Percentiles rank a stretch among this genome's conserved stretches.
Conservation (phyloP, 2,113 vertebrate species). For the Enhydra lutris region DNA sequence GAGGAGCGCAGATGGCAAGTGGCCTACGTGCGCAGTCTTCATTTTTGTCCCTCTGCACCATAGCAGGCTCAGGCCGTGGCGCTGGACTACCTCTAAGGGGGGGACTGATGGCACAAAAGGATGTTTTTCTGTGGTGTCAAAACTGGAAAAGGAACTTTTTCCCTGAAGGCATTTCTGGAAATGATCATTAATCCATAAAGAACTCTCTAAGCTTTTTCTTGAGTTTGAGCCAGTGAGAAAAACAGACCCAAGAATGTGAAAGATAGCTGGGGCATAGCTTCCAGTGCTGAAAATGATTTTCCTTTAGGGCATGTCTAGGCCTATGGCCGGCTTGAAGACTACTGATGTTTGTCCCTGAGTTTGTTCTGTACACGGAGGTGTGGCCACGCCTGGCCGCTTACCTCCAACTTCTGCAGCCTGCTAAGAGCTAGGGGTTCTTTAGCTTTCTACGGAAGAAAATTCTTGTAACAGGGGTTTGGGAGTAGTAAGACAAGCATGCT, state of each 20-base stretch:
- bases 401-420: conserved; percentile 21
- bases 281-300: not conserved
- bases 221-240: conserved; percentile 41
- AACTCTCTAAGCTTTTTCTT: conserved; percentile 38
- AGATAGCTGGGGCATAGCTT: not conserved
- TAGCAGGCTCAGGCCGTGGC: conserved; percentile 64
- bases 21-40: not conserved
- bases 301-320: not conserved
- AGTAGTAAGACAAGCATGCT: not conserved
- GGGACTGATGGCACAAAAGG: conserved; percentile 66
- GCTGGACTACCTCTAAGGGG: conserved; percentile 65
- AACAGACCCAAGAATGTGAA: conserved; percentile 40
- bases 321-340: conserved; percentile 53
- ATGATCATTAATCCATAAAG: conserved; percentile 52
- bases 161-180: conserved; percentile 70
- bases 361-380: conserved; percentile 42
- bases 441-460: conserved; percentile 19
- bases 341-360: conserved; percentile 47
- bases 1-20: conserved; percentile 41
- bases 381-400: conserved; percentile 32
- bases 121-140: conserved; percentile 44
- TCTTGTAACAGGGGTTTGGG: not conserved
- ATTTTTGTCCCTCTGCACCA: not conserved
- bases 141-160: conserved; percentile 77
- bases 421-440: conserved; percentile 68